Evolutionary conservation across 2,888 invertebrate genomes (phyloP).

Genomic region (Itoplectis maculator): DNA sequence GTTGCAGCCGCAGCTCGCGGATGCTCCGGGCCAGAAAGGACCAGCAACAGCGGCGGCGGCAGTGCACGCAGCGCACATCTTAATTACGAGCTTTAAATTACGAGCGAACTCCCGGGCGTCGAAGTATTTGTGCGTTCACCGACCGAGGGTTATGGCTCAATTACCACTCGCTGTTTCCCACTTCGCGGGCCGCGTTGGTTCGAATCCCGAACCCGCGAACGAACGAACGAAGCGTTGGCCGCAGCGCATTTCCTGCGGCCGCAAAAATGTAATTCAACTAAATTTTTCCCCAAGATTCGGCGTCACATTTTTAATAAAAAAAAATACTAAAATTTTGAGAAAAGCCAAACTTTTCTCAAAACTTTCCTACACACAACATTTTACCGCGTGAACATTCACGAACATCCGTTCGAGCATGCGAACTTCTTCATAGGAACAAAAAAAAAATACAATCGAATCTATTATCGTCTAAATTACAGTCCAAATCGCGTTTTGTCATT

Average conservation of each 20-base stretch:
- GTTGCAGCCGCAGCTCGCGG: conserved; percentile 1
- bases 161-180: conserved; percentile 81
- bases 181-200: conserved; percentile 76
- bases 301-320: too few species aligned
- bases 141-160: conserved; percentile 82
- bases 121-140: conserved; percentile 82
- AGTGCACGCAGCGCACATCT: conserved; percentile 72
- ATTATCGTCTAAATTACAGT: too few species aligned
- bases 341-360: too few species aligned
- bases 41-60: neutral
- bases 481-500: too few species aligned
- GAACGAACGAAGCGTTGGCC: conserved; percentile 25
- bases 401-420: too few species aligned
- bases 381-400: too few species aligned
- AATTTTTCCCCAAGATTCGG: too few species aligned
- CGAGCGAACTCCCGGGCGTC: conserved; percentile 78
- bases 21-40: conserved; percentile 22
- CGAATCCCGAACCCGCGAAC: conserved; percentile 72
- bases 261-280: conserved; percentile 32
- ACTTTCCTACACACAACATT: too few species aligned
- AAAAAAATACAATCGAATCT: neutral
- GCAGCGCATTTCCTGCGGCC: conserved; percentile 71
- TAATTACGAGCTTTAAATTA: conserved; percentile 82
- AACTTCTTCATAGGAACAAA: too few species aligned
- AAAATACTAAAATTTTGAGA: too few species aligned